Conservation (phyloP, 2,113 vertebrate species). For the Cyphomyrus plagiostoma region DNA sequence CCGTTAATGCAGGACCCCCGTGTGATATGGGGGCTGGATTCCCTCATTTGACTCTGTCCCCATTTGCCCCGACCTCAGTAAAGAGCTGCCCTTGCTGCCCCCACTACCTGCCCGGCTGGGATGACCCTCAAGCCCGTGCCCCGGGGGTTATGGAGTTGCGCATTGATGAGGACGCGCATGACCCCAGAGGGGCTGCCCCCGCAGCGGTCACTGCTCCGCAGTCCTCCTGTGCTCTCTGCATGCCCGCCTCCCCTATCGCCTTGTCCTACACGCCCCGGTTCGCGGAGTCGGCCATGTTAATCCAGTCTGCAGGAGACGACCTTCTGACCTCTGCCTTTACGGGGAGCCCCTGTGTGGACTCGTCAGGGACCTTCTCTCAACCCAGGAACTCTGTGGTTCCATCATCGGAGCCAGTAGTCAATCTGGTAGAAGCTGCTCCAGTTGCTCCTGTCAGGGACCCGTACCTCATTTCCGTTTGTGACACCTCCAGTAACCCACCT, state of each 20-base stretch:
- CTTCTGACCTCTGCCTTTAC: slow-evolving; percentile 15
- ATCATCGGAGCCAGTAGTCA: slow-evolving; percentile 30
- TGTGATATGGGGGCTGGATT: slow-evolving; percentile 30
- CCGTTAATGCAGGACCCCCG: slow-evolving; percentile 58
- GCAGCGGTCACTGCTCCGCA: slow-evolving; percentile 6
- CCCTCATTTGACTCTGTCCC: slow-evolving; percentile 16
- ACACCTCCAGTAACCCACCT: neutral
- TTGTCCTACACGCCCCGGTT: slow-evolving; percentile 35
- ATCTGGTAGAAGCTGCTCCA: slow-evolving; percentile 15
- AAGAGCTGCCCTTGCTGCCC: slow-evolving; percentile 17
- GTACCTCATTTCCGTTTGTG: neutral
- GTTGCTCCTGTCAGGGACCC: slow-evolving; percentile 8
- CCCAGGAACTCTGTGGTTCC: slow-evolving; percentile 24
- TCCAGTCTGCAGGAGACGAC: neutral
- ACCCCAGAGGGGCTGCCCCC: neutral
- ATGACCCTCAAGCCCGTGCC: slow-evolving; percentile 21
- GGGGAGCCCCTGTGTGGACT: slow-evolving; percentile 17
- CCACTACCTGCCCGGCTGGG: slow-evolving; percentile 29
- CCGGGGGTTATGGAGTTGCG: slow-evolving; percentile 45
- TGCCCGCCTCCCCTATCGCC: slow-evolving; percentile 5
- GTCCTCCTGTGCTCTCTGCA: neutral
- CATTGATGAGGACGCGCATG: slow-evolving; percentile 49
- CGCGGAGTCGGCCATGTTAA: slow-evolving; percentile 8
- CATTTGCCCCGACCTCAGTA: neutral
- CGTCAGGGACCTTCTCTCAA: slow-evolving; percentile 14